Evolutionary conservation across 2,888 invertebrate genomes (phyloP).

Genomic region (Sphecodes monilicornis): DNA sequence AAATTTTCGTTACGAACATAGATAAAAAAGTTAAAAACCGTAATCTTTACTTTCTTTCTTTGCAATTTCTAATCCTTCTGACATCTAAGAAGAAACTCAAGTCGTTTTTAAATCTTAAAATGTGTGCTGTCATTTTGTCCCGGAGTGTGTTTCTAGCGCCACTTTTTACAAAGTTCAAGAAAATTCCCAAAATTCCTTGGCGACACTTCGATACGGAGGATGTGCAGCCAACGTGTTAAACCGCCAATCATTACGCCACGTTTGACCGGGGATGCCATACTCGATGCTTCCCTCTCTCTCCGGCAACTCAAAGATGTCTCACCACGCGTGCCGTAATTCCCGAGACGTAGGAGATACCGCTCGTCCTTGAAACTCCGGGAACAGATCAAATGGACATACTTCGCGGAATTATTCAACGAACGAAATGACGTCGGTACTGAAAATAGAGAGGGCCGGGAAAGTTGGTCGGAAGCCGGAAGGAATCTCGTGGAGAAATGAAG

Average conservation of each 20-base stretch:
- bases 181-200: background rate
- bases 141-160: background rate
- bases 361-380: background rate
- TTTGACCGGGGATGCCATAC: background rate
- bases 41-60: too few species aligned
- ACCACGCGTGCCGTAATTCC: background rate
- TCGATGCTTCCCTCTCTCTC: background rate
- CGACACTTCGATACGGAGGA: background rate
- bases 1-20: too few species aligned
- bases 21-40: too few species aligned
- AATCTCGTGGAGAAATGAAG: slow-evolving; percentile 30
- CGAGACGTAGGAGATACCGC: background rate
- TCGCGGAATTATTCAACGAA: slow-evolving; percentile 30
- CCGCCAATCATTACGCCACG: background rate
- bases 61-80: too few species aligned
- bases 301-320: background rate
- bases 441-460: background rate
- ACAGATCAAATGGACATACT: slow-evolving; percentile 14
- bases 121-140: too few species aligned
- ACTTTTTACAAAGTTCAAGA: background rate
- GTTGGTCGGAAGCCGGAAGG: background rate
- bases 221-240: background rate
- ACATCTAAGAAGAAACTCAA: too few species aligned
- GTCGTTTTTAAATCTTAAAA: too few species aligned
- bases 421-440: background rate